Conservation (phyloP, 2,113 vertebrate genomes). For the Lampris megalopsis region DNA sequence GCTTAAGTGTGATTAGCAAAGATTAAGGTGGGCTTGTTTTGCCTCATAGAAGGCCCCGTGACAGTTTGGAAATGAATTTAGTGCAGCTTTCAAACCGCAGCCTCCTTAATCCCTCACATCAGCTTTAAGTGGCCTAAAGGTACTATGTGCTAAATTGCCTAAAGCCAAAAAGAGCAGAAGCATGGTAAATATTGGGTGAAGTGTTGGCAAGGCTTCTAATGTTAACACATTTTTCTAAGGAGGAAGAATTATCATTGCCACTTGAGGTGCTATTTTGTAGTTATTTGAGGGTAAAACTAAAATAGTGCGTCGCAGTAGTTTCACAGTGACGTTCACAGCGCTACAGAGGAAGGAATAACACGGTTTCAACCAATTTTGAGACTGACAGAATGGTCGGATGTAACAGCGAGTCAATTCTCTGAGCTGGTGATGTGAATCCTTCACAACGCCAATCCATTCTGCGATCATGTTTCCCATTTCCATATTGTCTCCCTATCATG, state of each 20-base stretch:
- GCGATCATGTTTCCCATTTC: slow-evolving; percentile 69
- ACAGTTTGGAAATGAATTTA: slow-evolving; percentile 79
- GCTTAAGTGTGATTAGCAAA: slow-evolving; percentile 81
- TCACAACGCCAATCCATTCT: slow-evolving; percentile 50
- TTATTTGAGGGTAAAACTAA: slow-evolving; percentile 29
- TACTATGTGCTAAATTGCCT: slow-evolving; percentile 30
- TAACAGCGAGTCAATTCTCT: slow-evolving; percentile 54
- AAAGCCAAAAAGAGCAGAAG: slow-evolving; percentile 41
- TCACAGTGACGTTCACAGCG: slow-evolving; percentile 6
- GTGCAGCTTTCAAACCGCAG: slow-evolving; percentile 67
- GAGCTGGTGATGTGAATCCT: slow-evolving; percentile 56
- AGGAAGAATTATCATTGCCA: slow-evolving; percentile 20
- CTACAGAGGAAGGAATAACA: slow-evolving; percentile 23
- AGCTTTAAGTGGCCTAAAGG: slow-evolving; percentile 47
- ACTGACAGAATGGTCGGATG: slow-evolving; percentile 43
- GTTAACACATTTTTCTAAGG: slow-evolving; percentile 27
- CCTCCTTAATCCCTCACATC: slow-evolving; percentile 71
- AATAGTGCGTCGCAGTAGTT: slow-evolving; percentile 27
- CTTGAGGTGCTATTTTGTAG: slow-evolving; percentile 26
- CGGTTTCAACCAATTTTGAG: slow-evolving; percentile 46
- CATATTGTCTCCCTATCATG: slow-evolving; percentile 70
- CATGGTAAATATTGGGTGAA: slow-evolving; percentile 26
- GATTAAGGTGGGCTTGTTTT: slow-evolving; percentile 81
- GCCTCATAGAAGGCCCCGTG: slow-evolving; percentile 72
- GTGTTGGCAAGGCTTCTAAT: slow-evolving; percentile 50